These are phyloP conservation scores for Perca flavescens DNA, from an alignment of 2,113 vertebrate genomes.

Conservation along the genomic window DNA sequence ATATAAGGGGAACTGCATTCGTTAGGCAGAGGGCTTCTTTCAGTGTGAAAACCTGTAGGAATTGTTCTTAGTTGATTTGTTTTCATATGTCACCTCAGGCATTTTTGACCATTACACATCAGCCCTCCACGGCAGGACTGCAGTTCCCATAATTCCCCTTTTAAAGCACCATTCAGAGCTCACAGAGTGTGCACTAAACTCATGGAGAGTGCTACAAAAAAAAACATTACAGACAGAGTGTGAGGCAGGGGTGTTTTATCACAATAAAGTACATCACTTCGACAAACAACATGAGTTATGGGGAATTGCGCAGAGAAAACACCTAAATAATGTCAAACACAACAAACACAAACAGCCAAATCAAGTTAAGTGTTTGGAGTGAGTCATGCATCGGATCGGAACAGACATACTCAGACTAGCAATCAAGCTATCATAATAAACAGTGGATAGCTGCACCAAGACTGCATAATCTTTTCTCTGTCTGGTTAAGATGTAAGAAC, in stretches of 20 bases:
- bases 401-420: not conserved
- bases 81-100: slow-evolving; percentile 12
- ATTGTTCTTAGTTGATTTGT: not conserved
- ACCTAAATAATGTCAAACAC: not conserved
- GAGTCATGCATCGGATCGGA: not conserved
- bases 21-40: not conserved
- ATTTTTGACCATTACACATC: slow-evolving; percentile 18
- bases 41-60: not conserved
- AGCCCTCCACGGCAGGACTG: slow-evolving; percentile 5
- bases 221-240: not conserved
- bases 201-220: slow-evolving; percentile 10
- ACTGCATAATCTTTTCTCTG: not conserved
- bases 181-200: slow-evolving; percentile 4
- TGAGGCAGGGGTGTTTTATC: not conserved
- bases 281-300: not conserved
- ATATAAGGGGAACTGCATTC: not conserved
- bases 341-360: slow-evolving; percentile 9
- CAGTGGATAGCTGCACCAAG: not conserved
- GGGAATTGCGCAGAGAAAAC: not conserved
- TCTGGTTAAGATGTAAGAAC: not conserved
- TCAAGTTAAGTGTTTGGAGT: slow-evolving; percentile 7
- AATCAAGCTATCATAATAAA: slow-evolving; percentile 14
- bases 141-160: slow-evolving; percentile 14
- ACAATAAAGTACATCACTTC: not conserved
- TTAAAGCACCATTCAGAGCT: slow-evolving; percentile 26